These are phyloP conservation scores for Eupithecia pulchellata DNA, from an alignment of 2,888 invertebrate species.

Conservation along the genomic window DNA sequence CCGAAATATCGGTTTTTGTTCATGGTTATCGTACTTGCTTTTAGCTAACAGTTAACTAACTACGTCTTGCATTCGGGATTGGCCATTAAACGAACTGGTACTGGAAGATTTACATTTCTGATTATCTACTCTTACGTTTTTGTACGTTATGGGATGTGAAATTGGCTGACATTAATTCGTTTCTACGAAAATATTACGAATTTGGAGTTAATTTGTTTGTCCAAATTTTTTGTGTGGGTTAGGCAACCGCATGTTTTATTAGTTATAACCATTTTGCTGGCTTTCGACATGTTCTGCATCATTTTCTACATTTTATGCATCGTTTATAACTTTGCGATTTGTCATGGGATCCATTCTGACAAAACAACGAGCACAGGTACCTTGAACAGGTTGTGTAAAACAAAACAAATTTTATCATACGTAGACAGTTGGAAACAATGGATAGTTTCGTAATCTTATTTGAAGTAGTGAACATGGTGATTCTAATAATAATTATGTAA, in stretches of 20 bases:
- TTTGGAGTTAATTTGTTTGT: slow-evolving; percentile 36
- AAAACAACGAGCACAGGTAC: not conserved
- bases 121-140: slow-evolving; percentile 30
- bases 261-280: not conserved
- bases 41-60: not conserved
- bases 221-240: not conserved
- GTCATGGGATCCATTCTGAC: slow-evolving; percentile 24
- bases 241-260: not conserved
- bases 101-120: slow-evolving; percentile 45
- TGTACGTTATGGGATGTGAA: slow-evolving; percentile 29
- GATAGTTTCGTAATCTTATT: slow-evolving; percentile 50
- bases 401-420: slow-evolving; percentile 25
- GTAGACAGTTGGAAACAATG: slow-evolving; percentile 47
- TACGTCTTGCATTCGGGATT: slow-evolving; percentile 49
- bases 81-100: slow-evolving; percentile 43
- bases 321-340: slow-evolving; percentile 37
- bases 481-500: slow-evolving; percentile 22
- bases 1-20: slow-evolving; percentile 52
- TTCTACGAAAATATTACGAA: slow-evolving; percentile 34
- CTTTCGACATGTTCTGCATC: slow-evolving; percentile 7
- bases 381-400: slow-evolving; percentile 36
- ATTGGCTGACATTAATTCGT: slow-evolving; percentile 28
- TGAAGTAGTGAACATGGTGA: slow-evolving; percentile 47
- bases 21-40: slow-evolving; percentile 15
- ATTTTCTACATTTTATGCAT: slow-evolving; percentile 35